phyloP scores from a whole-genome alignment of 1,140 invertebrate genomes.

The Acyrthosiphon pisum region DNA sequence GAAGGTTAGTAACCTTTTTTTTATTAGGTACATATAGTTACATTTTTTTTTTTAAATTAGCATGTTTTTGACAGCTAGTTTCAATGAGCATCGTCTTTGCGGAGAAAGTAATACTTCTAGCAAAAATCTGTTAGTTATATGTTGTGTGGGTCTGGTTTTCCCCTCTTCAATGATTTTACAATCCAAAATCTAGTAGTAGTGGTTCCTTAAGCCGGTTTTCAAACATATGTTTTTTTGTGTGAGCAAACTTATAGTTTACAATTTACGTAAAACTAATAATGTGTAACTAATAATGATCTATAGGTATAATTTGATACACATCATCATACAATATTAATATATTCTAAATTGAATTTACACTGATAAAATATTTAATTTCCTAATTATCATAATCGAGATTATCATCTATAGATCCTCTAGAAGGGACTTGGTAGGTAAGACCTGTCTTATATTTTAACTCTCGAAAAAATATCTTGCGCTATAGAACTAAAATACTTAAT shows the following conservation, averaged over 20 bases:
- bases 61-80: conserved; percentile 53
- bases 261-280: conserved; percentile 44
- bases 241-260: not conserved
- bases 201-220: conserved; percentile 42
- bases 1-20: conserved; percentile 44
- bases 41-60: conserved; percentile 38
- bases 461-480: not conserved
- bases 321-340: not conserved
- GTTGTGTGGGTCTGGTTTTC: conserved; percentile 50
- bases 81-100: conserved; percentile 34
- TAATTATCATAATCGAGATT: not conserved
- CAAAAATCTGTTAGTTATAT: conserved; percentile 53
- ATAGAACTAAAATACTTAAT: not conserved
- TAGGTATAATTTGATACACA: conserved; percentile 23
- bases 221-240: conserved; percentile 11
- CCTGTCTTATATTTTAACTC: not conserved
- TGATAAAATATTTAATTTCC: not conserved
- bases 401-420: not conserved
- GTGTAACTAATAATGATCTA: not conserved
- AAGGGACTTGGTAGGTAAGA: not conserved
- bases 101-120: conserved; percentile 53
- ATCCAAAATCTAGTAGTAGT: conserved; percentile 47
- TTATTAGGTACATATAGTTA: not conserved
- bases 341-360: not conserved
- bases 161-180: conserved; percentile 42